These are phyloP conservation scores for Pilophorus perplexus DNA, from an alignment of 2,888 invertebrate species.

Conservation along the genomic window DNA sequence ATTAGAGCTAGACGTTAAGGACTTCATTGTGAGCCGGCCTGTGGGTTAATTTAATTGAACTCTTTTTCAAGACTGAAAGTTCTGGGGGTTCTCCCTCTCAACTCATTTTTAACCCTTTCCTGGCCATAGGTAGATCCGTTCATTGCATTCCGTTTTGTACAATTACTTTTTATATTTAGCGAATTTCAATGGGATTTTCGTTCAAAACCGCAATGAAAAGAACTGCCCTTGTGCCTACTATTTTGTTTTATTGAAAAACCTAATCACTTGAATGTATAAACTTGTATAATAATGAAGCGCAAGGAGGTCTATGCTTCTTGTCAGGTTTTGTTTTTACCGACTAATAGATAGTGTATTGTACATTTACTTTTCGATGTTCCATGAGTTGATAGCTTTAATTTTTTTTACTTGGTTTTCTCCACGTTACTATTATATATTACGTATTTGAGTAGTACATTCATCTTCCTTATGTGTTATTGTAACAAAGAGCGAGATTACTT, in stretches of 20 bases:
- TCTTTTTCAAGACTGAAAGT: slow-evolving; percentile 39
- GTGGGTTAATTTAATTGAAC: slow-evolving; percentile 24
- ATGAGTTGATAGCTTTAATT: slow-evolving; percentile 16
- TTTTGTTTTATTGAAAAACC: slow-evolving; percentile 26
- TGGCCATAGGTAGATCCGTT: slow-evolving; percentile 24
- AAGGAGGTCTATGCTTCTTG: too few species aligned
- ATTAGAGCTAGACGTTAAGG: slow-evolving; percentile 6
- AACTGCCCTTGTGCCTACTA: slow-evolving; percentile 36
- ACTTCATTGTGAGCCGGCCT: slow-evolving; percentile 33
- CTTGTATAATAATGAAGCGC: too few species aligned
- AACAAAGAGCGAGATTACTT: slow-evolving; percentile 21
- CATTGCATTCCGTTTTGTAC: slow-evolving; percentile 33
- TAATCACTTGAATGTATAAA: too few species aligned
- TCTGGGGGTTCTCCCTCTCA: slow-evolving; percentile 34
- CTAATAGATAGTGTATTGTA: too few species aligned
- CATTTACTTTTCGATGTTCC: not conserved
- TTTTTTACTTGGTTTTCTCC: not conserved
- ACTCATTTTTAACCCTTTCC: slow-evolving; percentile 31
- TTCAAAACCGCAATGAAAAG: not conserved
- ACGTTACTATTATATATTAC: not conserved
- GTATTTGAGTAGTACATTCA: not conserved
- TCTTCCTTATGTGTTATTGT: slow-evolving; percentile 12
- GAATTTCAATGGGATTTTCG: not conserved
- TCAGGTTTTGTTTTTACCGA: not conserved
- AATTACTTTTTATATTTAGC: not conserved